These are phyloP conservation scores for Bucorvus abyssinicus DNA, from an alignment of 2,797 vertebrate species.

Conservation along the genomic window DNA sequence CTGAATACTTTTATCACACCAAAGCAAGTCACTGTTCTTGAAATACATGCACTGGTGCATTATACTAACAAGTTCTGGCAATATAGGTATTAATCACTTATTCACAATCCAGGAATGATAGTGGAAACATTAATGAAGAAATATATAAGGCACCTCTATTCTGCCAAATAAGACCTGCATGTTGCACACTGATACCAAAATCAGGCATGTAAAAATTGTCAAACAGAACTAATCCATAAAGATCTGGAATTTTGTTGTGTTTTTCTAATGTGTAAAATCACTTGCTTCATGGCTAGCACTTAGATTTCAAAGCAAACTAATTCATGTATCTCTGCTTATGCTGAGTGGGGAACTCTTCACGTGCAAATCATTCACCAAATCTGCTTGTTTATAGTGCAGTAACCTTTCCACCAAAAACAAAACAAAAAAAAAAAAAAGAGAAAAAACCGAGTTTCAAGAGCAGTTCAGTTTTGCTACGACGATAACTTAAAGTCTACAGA, in stretches of 20 bases:
- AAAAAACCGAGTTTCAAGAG: not conserved
- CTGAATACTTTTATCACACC: not conserved
- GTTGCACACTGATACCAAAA: constrained; percentile 46
- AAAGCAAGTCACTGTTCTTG: not conserved
- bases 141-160: not conserved
- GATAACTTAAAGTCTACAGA: not conserved
- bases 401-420: not conserved
- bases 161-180: constrained; percentile 1
- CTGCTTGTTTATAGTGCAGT: not conserved
- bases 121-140: not conserved
- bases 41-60: not conserved
- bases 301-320: not conserved
- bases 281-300: not conserved
- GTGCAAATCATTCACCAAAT: not conserved
- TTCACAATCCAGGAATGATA: constrained; percentile 6
- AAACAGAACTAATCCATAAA: not conserved
- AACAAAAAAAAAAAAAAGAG: not conserved
- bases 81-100: constrained; percentile 41
- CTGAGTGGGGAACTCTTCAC: not conserved
- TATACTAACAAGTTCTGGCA: not conserved
- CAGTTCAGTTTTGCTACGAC: not conserved
- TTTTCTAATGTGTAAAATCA: not conserved
- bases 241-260: not conserved
- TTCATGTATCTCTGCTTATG: not conserved
- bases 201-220: not conserved